Evolutionary conservation across 2,113 vertebrate genomes (phyloP), one percentile per base, ranked within the genome.

Genomic region (Lagopus muta): DNA sequence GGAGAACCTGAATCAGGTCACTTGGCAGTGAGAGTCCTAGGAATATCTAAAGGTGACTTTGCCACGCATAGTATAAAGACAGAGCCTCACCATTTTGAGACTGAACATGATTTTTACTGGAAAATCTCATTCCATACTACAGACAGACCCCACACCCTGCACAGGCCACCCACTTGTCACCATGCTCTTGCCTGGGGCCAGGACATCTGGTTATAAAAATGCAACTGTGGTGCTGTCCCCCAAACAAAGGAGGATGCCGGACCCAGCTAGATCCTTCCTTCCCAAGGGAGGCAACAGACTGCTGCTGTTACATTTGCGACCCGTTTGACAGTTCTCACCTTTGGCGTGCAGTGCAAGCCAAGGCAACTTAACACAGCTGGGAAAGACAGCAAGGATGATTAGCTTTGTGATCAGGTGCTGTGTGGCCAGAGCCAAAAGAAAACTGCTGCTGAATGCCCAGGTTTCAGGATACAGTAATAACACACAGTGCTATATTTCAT

Each of bases 301-400:
- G 0, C 30, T 6, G 3, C 55, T 8, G 11, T 43, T 65, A 8
- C 5, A 60, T 83, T 87, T 65, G 55, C 30, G 43, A 62, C 34
- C 36, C 32, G 10, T 71, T 36, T 88, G 64, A 62, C 47, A 78
- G 25, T 60, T 88, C 71, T 45, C 61, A 60, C 42, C 74, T 91
- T 61, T 60, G 81, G 72, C 0, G 0, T 4, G 4, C 43, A 2
- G 6, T 36, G 43, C 0, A 8, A 67, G 38, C 78, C 12, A 52
- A 21, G 47, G 62, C 60, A 91, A 71, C 21, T 32, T 54, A 81
- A 61, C 71, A 80, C 91, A 74, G 48, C n/a, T 45, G 74, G 52
- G 82, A 72, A 90, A 84, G 81, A 88, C 27, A 57, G 28, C 38
- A 45, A 79, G 73, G 54, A 21, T 64, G 27, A 57, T 32, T 13